Conservation (phyloP, 2,113 vertebrate genomes). For the Cyphotilapia sp. region DNA sequence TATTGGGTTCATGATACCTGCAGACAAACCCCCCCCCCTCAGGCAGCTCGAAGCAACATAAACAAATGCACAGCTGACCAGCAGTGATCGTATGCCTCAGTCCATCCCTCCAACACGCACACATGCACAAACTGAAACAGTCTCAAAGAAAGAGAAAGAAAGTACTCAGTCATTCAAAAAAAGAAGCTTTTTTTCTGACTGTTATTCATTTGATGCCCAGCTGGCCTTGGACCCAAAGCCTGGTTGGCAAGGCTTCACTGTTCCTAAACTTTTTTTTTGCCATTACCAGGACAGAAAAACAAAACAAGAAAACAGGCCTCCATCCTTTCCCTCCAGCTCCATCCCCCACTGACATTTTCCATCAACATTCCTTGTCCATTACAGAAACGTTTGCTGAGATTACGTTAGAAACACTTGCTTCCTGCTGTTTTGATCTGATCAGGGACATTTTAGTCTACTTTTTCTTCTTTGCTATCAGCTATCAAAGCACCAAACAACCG, state of each 20-base stretch:
- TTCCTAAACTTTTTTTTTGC: neutral
- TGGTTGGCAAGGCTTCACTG: neutral
- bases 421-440: slow-evolving; percentile 75
- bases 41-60: slow-evolving; percentile 20
- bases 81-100: slow-evolving; percentile 58
- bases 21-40: slow-evolving; percentile 17
- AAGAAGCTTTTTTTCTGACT: neutral
- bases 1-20: neutral
- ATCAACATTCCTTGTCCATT: slow-evolving; percentile 47
- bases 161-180: neutral
- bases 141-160: slow-evolving; percentile 7
- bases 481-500: slow-evolving; percentile 35
- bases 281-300: neutral
- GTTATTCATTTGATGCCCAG: neutral
- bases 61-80: slow-evolving; percentile 60
- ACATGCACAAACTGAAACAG: neutral
- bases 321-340: slow-evolving; percentile 44
- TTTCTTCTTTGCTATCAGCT: slow-evolving; percentile 31
- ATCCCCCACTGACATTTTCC: slow-evolving; percentile 17
- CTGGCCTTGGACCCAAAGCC: neutral
- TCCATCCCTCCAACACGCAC: slow-evolving; percentile 10
- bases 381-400: slow-evolving; percentile 57
- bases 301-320: neutral
- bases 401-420: slow-evolving; percentile 67
- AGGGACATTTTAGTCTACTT: slow-evolving; percentile 9